These are phyloP conservation scores for Rhodeus uyekii DNA, from an alignment of 2,797 vertebrate genomes.

Conservation along the genomic window DNA sequence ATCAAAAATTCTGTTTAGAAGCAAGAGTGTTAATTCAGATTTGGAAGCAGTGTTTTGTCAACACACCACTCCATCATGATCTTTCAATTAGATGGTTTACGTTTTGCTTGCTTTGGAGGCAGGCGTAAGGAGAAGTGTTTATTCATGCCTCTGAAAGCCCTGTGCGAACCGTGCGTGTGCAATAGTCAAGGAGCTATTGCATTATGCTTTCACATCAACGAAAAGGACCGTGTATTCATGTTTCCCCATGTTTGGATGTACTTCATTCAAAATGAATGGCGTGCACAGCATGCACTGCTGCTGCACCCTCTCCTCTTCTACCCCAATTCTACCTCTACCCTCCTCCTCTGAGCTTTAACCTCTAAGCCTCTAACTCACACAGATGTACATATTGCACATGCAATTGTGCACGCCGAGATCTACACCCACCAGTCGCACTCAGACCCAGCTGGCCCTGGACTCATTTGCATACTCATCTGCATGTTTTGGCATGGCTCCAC, in stretches of 20 bases:
- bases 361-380: conserved; percentile 30
- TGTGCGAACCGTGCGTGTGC: background rate
- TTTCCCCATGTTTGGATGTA: conserved; percentile 73
- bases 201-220: conserved; percentile 64
- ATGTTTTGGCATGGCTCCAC: conserved; percentile 57
- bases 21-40: conserved; percentile 34
- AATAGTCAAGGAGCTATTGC: conserved; percentile 33
- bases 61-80: conserved; percentile 33
- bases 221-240: conserved; percentile 70
- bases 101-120: conserved; percentile 32
- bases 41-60: conserved; percentile 39
- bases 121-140: conserved; percentile 46
- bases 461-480: conserved; percentile 60
- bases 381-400: conserved; percentile 44
- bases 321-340: conserved; percentile 18
- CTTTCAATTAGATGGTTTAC: conserved; percentile 48
- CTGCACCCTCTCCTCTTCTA: conserved; percentile 33
- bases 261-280: conserved; percentile 75
- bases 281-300: conserved; percentile 40
- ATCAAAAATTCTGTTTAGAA: conserved; percentile 23
- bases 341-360: conserved; percentile 17
- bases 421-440: conserved; percentile 40
- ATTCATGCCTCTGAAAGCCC: conserved; percentile 35
- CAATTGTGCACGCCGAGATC: conserved; percentile 43
- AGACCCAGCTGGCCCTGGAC: conserved; percentile 61